Evolutionary conservation across 92 coral and sea anemone species (phyloP).

Genomic region (Hydrozoanthus gracilis): DNA sequence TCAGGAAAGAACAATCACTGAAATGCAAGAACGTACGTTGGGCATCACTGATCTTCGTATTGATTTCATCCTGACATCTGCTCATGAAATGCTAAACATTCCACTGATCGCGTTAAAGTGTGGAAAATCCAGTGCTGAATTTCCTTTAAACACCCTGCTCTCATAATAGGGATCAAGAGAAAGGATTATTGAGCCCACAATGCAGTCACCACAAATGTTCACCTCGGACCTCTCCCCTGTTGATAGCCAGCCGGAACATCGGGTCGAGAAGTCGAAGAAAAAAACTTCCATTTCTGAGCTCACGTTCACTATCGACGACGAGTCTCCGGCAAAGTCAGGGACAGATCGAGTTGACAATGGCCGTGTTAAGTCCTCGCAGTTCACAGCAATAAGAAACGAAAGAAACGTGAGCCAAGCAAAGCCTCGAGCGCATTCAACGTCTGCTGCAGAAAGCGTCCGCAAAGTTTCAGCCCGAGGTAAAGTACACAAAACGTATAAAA

Average conservation of each 20-base stretch:
- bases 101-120: slow-evolving; percentile 2
- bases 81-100: slow-evolving; percentile 33
- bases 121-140: slow-evolving; percentile 5
- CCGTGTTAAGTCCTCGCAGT: background rate
- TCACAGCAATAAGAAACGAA: background rate
- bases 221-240: slow-evolving; percentile 36
- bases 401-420: background rate
- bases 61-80: slow-evolving; percentile 27
- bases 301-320: slow-evolving; percentile 39
- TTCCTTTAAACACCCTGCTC: background rate
- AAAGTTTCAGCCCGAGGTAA: slow-evolving; percentile 30
- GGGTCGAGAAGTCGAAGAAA: slow-evolving; percentile 24
- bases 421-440: slow-evolving; percentile 23
- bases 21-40: background rate
- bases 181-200: slow-evolving; percentile 26
- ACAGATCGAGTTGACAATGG: background rate
- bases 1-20: slow-evolving; percentile 7
- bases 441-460: slow-evolving; percentile 29
- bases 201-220: slow-evolving; percentile 29
- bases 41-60: slow-evolving; percentile 19
- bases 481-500: background rate
- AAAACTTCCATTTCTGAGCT: slow-evolving; percentile 22
- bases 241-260: background rate
- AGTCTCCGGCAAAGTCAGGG: slow-evolving; percentile 2
- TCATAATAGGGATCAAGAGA: slow-evolving; percentile 21